Conservation (phyloP, 2,888 invertebrate species). For the Ophion ellenae region DNA sequence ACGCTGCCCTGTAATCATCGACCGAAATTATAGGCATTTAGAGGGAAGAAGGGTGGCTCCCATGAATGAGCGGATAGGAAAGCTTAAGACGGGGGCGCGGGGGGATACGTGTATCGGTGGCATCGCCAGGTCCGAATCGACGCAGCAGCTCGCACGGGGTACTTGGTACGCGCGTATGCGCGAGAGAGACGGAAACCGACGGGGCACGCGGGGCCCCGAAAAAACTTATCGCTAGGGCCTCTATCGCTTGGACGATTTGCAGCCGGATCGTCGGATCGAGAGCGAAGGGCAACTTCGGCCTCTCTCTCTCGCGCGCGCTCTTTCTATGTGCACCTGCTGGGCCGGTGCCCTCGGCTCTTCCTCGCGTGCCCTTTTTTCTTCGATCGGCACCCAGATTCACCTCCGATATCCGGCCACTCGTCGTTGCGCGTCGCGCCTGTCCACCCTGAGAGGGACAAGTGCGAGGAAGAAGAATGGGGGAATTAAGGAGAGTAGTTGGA, state of each 20-base stretch:
- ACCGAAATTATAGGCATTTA: slow-evolving; percentile 83
- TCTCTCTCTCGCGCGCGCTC: background rate
- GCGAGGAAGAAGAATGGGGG: slow-evolving; percentile 42
- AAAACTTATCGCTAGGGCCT: slow-evolving; percentile 60
- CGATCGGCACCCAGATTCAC: slow-evolving; percentile 75
- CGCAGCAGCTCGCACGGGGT: slow-evolving; percentile 73
- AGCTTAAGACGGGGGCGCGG: slow-evolving; percentile 72
- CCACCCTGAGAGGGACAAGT: slow-evolving; percentile 29
- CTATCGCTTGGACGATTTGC: slow-evolving; percentile 67
- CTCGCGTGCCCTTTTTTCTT: slow-evolving; percentile 46
- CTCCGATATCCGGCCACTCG: slow-evolving; percentile 72
- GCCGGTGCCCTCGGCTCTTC: slow-evolving; percentile 48
- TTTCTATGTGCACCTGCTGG: slow-evolving; percentile 63
- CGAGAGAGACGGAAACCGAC: slow-evolving; percentile 6
- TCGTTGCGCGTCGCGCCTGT: slow-evolving; percentile 44
- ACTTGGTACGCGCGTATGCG: slow-evolving; percentile 64
- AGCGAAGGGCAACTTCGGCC: slow-evolving; percentile 4
- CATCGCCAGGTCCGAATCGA: slow-evolving; percentile 70
- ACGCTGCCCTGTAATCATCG: slow-evolving; percentile 82
- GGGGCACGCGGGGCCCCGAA: slow-evolving; percentile 72
- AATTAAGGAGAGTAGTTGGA: slow-evolving; percentile 1
- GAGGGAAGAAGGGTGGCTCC: slow-evolving; percentile 50
- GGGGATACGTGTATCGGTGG: slow-evolving; percentile 77
- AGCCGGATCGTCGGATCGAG: slow-evolving; percentile 52
- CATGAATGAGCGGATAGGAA: slow-evolving; percentile 81